These are phyloP conservation scores for Mylabris phalerata DNA, from an alignment of 1,140 invertebrate genomes.

Conservation along the genomic window DNA sequence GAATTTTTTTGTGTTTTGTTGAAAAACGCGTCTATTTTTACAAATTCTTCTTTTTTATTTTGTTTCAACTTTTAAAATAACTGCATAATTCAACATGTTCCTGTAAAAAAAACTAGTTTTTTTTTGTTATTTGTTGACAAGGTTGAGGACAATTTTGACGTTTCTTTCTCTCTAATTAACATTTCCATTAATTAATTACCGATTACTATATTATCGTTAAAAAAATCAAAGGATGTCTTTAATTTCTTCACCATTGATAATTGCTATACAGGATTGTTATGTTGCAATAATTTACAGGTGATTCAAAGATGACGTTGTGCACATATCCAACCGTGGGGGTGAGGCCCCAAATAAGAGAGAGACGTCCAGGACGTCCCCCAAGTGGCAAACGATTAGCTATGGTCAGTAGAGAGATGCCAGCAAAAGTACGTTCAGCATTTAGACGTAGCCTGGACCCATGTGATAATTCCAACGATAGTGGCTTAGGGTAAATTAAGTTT, in stretches of 20 bases:
- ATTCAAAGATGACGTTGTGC: constrained; percentile 63
- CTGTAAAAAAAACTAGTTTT: too few relatives aligned
- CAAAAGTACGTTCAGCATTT: constrained; percentile 45
- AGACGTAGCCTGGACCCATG: constrained; percentile 50
- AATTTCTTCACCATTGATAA: too few relatives aligned
- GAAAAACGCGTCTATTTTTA: too few relatives aligned
- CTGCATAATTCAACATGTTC: too few relatives aligned
- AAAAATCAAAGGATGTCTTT: too few relatives aligned
- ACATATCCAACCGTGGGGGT: constrained; percentile 55
- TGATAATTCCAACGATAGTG: constrained; percentile 80
- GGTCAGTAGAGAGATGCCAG: constrained; percentile 38
- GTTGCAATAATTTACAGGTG: constrained; percentile 13
- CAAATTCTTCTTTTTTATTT: too few relatives aligned
- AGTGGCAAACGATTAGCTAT: constrained; percentile 46
- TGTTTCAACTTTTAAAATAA: too few relatives aligned
- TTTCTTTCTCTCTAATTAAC: too few relatives aligned
- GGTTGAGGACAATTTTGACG: too few relatives aligned
- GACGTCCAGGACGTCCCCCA: constrained; percentile 47
- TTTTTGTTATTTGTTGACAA: too few relatives aligned
- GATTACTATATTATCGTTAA: background rate
- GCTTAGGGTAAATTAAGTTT: constrained; percentile 55
- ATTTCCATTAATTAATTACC: too few relatives aligned
- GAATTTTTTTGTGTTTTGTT: too few relatives aligned
- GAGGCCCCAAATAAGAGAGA: constrained; percentile 50
- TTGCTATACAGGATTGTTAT: background rate